Conservation (phyloP, 1,140 invertebrate species). For the Probaryconus sp. region DNA sequence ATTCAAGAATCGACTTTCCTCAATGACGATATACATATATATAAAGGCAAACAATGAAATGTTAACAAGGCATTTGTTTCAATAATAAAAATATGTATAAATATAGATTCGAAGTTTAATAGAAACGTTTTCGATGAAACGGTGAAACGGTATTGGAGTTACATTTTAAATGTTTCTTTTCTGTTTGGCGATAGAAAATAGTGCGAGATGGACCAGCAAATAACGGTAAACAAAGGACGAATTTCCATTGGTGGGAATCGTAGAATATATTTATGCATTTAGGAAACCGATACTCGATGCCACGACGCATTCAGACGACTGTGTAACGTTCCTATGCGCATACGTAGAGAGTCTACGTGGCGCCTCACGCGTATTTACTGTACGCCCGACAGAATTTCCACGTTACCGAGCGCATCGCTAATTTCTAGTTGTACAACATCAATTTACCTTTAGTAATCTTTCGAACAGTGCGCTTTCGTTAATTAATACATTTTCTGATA, state of each 20-base stretch:
- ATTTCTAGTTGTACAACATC: conserved; percentile 41
- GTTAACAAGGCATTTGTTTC: no score
- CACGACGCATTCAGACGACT: conserved; percentile 23
- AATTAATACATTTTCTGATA: conserved; percentile 30
- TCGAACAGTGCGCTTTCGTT: conserved; percentile 25
- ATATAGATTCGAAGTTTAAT: no score
- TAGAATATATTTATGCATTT: conserved; percentile 50
- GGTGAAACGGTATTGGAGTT: no score
- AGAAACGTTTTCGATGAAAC: no score
- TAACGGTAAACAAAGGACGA: conserved; percentile 25
- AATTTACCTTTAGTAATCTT: conserved; percentile 36
- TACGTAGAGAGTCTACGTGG: conserved; percentile 25
- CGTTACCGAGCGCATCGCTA: conserved; percentile 40
- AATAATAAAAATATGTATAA: no score
- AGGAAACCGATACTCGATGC: conserved; percentile 40
- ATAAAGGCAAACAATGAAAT: no score
- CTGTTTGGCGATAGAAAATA: conserved; percentile 6
- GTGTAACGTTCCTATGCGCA: conserved; percentile 31
- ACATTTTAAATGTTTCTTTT: no score
- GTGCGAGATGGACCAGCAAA: conserved; percentile 14
- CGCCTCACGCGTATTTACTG: conserved; percentile 42
- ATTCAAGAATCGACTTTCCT: no score
- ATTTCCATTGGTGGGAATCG: conserved; percentile 33
- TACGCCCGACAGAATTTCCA: conserved; percentile 42
- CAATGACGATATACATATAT: no score